These are phyloP conservation scores for Sminthurides aquaticus DNA, from an alignment of 2,888 invertebrate genomes.

Conservation along the genomic window DNA sequence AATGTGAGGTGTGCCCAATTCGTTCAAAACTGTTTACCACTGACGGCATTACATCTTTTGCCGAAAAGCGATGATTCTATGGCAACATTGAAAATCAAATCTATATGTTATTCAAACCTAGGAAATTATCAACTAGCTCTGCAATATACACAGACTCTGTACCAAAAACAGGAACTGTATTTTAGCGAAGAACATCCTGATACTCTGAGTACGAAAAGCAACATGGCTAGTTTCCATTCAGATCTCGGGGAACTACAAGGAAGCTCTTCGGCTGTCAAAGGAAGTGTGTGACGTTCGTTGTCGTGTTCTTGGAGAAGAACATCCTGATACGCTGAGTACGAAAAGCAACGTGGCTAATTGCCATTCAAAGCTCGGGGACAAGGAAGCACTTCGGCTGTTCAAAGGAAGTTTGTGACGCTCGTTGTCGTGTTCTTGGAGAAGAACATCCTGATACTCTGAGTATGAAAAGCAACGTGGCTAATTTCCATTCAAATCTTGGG, in stretches of 20 bases:
- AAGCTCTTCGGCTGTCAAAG: not conserved
- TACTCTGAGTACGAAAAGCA: not conserved
- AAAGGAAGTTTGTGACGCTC: no score
- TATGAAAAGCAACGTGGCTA: no score
- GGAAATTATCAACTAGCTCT: not conserved
- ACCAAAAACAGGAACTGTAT: not conserved
- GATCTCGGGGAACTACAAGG: not conserved
- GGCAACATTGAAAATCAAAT: no score
- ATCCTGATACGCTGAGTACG: not conserved
- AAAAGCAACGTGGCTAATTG: not conserved
- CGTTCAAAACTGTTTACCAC: no score
- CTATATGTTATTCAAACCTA: not conserved
- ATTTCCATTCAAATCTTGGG: no score
- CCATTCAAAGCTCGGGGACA: no score
- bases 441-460: no score
- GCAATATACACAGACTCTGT: not conserved
- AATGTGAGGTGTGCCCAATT: no score
- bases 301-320: not conserved
- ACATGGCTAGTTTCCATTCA: not conserved
- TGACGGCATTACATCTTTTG: no score
- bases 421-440: no score
- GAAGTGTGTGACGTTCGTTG: not conserved
- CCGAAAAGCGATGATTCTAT: no score
- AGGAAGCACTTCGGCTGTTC: no score
- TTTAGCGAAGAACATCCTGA: not conserved